Percentiles rank a stretch among this genome's conserved stretches.
Conservation (phyloP, 2,888 invertebrate genomes). For the Dryobota labecula region DNA sequence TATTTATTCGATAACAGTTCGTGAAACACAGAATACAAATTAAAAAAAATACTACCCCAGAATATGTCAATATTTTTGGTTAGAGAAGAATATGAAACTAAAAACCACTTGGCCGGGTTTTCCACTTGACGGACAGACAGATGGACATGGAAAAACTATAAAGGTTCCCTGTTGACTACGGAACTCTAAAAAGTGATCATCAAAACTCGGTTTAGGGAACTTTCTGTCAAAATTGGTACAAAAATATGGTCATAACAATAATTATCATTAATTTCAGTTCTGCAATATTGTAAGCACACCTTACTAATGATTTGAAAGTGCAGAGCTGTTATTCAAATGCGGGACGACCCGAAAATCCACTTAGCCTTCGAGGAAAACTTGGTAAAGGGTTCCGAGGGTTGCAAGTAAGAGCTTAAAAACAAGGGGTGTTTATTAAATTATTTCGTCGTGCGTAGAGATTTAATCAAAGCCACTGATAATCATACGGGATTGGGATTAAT, state of each 20-base stretch:
- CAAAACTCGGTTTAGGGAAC: not conserved
- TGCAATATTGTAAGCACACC: conserved; percentile 63
- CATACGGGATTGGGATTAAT: conserved; percentile 34
- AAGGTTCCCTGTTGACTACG: too few relatives aligned
- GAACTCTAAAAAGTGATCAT: too few relatives aligned
- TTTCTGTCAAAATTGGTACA: not conserved
- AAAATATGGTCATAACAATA: not conserved
- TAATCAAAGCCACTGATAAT: conserved; percentile 60
- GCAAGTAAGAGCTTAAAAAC: conserved; percentile 66
- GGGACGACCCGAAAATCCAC: conserved; percentile 88
- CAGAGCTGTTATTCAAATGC: conserved; percentile 86
- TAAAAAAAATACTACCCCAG: too few relatives aligned
- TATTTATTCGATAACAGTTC: not conserved
- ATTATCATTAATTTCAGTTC: conserved; percentile 63
- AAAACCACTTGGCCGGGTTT: too few relatives aligned
- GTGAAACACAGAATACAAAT: not conserved
- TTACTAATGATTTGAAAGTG: conserved; percentile 82
- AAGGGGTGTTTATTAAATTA: conserved; percentile 68
- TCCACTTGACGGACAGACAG: too few relatives aligned
- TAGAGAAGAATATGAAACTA: too few relatives aligned
- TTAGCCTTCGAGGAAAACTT: conserved; percentile 78
- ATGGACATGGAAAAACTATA: too few relatives aligned
- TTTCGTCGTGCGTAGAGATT: conserved; percentile 55
- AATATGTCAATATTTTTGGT: too few relatives aligned
- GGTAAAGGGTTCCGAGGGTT: conserved; percentile 71